Base-by-base conservation (phyloP, 2,113 vertebrate species). In the Anas platyrhynchos region DNA sequence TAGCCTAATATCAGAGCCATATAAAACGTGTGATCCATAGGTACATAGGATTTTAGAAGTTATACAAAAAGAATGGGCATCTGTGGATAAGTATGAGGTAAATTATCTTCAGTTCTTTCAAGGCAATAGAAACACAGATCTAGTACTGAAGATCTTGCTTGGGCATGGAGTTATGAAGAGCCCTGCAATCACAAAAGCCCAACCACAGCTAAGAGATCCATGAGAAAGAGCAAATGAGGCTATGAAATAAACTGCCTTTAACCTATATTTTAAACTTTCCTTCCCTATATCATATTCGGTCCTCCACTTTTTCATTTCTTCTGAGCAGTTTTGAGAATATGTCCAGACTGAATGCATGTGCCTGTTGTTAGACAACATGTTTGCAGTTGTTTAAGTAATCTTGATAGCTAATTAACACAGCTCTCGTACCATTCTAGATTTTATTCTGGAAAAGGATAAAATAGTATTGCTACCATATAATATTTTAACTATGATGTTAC, bases 1-100 rank as follows among this genome's bases (percentile, higher is more conserved):
- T 85, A 88, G 92, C 55, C 34, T 88, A 94, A 41, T 83, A 90
- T 44, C 58, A 91, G 68, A 78, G 77, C 9, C 83, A 87, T 79
- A 85, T 71, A 44, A 96, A 91, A 85, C 21, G 13, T 61, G 55
- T 76, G 62, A 59, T 72, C 52, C 38, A 71, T 74, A 85, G 67
- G 86, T 91, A 50, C 80, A 91, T 8, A 65, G 23, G 41, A 66
- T 77, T 89, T 43, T 54, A 82, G 73, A 75, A 58, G 2, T 83
- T 32, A 89, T 21, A 52, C 5, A 32, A 36, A 74, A 89, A 41
- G 2, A 5, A 32, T 83, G 4, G 17, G 58, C 2, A 41, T 77
- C 36, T 80, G 4, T 58, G 59, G 16, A 29, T 32, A 74, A 62
- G 5, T 48, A 56, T 66, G 29, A 67, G 38, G n/a, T 25, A 86